Evolutionary conservation across 2,113 vertebrate species (phyloP).

Genomic region (Sphyrna mokarran): DNA sequence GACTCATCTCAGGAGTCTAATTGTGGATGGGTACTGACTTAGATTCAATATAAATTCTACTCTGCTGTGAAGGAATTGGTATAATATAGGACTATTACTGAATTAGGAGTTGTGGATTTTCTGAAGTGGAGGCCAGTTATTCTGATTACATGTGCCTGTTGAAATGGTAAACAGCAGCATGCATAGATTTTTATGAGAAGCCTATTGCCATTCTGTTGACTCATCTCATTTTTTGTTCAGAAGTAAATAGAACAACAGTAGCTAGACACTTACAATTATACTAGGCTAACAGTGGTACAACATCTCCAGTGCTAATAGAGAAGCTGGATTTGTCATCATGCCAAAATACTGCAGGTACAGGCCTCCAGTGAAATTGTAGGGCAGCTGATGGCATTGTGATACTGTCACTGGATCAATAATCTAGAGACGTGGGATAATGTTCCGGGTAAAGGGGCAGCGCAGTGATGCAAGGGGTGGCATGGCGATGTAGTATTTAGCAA

Average conservation of each 20-base stretch:
- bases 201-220: conserved; percentile 1
- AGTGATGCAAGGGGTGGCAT: too few relatives aligned
- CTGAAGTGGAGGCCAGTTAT: conserved; percentile 21
- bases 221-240: neutral
- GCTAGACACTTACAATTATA: neutral
- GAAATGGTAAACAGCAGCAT: conserved; percentile 28
- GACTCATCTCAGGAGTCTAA: neutral
- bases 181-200: neutral
- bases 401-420: too few relatives aligned
- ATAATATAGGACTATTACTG: neutral
- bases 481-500: too few relatives aligned
- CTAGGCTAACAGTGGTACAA: conserved; percentile 5
- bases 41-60: neutral
- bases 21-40: neutral
- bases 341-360: neutral
- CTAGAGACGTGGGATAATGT: too few relatives aligned
- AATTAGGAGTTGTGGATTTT: neutral
- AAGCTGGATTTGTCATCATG: neutral
- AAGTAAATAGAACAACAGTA: neutral
- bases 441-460: too few relatives aligned
- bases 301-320: conserved; percentile 10
- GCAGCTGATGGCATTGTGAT: too few relatives aligned
- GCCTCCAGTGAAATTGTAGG: neutral
- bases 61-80: neutral
- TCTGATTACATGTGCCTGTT: neutral